A percentile compares a stretch with the other conserved stretches of the same genome.
These are phyloP conservation scores for Ruditapes philippinarum DNA, from an alignment of 1,140 invertebrate species.

Conservation along the genomic window DNA sequence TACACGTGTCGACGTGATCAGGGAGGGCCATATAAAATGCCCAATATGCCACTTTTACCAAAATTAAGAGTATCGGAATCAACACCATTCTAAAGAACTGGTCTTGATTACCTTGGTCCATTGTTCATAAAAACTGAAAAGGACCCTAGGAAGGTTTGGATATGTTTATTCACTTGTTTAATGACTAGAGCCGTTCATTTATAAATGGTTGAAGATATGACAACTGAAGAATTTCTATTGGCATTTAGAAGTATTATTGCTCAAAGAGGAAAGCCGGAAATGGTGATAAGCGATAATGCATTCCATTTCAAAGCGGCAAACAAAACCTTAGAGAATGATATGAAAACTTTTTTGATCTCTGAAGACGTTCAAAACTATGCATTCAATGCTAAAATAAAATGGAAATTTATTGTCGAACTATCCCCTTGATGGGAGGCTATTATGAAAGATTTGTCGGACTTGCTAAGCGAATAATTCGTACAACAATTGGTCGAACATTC, in stretches of 20 bases:
- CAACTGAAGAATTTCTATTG: conserved; percentile 28
- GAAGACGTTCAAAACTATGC: background rate
- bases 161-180: conserved; percentile 24
- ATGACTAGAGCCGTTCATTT: background rate
- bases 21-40: conserved; percentile 26
- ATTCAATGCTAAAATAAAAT: background rate
- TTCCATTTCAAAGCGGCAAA: background rate
- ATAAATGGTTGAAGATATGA: background rate
- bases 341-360: background rate
- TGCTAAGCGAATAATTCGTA: background rate
- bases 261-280: background rate
- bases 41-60: background rate
- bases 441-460: conserved; percentile 17
- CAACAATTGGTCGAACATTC: background rate
- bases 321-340: background rate
- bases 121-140: background rate
- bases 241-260: background rate
- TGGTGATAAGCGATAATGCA: conserved; percentile 16
- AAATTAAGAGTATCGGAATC: background rate
- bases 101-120: conserved; percentile 21
- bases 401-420: background rate
- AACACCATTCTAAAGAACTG: background rate
- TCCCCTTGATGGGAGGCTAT: background rate
- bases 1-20: conserved; percentile 25
- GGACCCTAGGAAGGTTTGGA: background rate